phyloP scores from a whole-genome alignment of 2,113 vertebrate genomes.

The Polyodon spathula region DNA sequence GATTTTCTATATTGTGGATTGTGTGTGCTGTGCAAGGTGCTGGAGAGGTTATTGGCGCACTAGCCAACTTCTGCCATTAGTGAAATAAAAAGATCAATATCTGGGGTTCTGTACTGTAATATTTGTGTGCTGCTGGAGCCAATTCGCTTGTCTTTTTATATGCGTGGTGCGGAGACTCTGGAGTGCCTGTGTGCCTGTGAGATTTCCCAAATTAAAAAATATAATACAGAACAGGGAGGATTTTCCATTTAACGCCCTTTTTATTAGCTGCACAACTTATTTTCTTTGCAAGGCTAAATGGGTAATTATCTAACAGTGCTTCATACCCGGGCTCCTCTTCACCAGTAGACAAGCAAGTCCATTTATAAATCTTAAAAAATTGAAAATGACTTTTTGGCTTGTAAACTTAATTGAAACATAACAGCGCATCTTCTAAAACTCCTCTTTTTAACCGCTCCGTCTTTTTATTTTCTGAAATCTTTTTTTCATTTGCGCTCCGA shows the following conservation, averaged over 20 bases:
- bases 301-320: constrained; percentile 20
- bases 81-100: neutral
- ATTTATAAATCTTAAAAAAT: neutral
- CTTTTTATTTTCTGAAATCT: no score
- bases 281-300: constrained; percentile 35
- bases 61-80: neutral
- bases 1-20: no score
- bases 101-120: neutral
- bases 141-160: neutral
- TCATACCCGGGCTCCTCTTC: neutral
- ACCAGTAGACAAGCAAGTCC: neutral
- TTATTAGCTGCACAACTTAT: constrained; percentile 63
- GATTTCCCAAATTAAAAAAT: constrained; percentile 62
- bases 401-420: neutral
- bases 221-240: constrained; percentile 42
- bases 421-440: neutral
- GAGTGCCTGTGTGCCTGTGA: constrained; percentile 58
- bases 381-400: neutral
- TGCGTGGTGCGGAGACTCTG: constrained; percentile 36
- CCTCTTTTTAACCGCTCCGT: no score
- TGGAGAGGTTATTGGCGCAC: neutral
- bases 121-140: neutral
- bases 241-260: constrained; percentile 52
- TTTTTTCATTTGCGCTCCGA: no score
- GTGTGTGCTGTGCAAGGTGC: neutral